A percentile compares a stretch with the other conserved stretches of the same genome.
phyloP scores from a whole-genome alignment of 37 sponge, comb jelly and placozoan species.

The Beroe ovata region DNA sequence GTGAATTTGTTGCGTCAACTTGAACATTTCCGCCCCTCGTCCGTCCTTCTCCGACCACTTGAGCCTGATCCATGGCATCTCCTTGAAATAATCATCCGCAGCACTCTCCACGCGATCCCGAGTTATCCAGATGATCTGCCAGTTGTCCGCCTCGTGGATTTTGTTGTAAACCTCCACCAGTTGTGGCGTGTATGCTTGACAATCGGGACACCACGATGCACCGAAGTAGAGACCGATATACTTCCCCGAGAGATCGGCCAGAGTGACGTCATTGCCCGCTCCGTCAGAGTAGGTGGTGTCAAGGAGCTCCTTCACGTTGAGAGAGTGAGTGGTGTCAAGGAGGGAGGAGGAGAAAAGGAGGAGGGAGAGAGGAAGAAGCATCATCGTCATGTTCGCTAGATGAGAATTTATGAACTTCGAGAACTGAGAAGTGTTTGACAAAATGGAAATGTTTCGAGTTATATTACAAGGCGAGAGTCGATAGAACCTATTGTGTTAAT shows the following conservation, averaged over 20 bases:
- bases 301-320: background rate
- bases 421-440: too few relatives aligned
- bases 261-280: conserved; percentile 13
- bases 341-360: background rate
- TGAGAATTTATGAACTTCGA: too few relatives aligned
- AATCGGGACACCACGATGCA: conserved; percentile 36
- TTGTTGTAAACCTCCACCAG: conserved; percentile 27
- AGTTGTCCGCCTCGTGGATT: conserved; percentile 7
- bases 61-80: conserved; percentile 51
- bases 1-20: background rate
- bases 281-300: conserved; percentile 48
- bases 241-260: conserved; percentile 25
- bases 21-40: background rate
- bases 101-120: background rate
- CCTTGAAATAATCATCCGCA: background rate
- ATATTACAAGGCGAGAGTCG: too few relatives aligned
- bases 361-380: background rate
- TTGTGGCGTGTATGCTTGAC: conserved; percentile 16
- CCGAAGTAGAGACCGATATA: conserved; percentile 12
- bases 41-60: conserved; percentile 11
- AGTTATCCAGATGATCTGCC: conserved; percentile 17
- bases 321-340: too few relatives aligned
- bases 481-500: too few relatives aligned
- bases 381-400: background rate
- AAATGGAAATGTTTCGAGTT: too few relatives aligned